Evolutionary conservation across 2,888 invertebrate species (phyloP), one percentile per base, ranked within the genome.

Genomic region (Oscheius myriophilus): DNA sequence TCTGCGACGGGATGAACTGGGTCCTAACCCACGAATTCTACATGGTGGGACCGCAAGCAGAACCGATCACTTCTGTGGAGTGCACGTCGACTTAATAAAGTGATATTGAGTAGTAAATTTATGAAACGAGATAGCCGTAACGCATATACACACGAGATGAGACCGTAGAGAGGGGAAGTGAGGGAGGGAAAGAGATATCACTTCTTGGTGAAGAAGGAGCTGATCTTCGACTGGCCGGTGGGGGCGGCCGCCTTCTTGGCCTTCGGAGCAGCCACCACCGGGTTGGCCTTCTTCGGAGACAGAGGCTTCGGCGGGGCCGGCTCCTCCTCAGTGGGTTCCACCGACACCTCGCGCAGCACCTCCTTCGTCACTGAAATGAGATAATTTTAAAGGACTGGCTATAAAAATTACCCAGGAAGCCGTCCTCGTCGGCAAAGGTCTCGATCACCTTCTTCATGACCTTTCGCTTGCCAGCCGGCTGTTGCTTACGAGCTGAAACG

Each of bases 171-270:
- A 14, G 3, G 14, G 21, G 23, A 18, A 6, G 6, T 18, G 52
- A 21, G 2, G 46, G 2, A 46, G 46, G 52, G 52, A 16, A 51
- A 18, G 51, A n/a, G 51, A 18, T n/a, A 51, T 18, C 43, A 55
- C 39, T 68, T 68, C 55, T 55, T 68, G 11, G 53, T 62, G 54
- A 68, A 68, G 41, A 68, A 68, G 12, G 62, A 54, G 33, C 68
- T 68, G 25, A 68, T 68, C 43, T 63, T 68, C 7, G 68, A 41
- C 45, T 68, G 68, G 18, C 61, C 26, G n/a, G 59, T 43, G 16
- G 67, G 59, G n/a, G 61, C 65, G n/a, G 61, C 65, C 23, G 58
- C 39, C 46, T 67, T 67, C 45, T 55, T 46, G 16, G 14, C 33
- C 18, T 41, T 45, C 16, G 43, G 11, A 11, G 42, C 42, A 43